Percentiles rank a stretch among this genome's conserved stretches.
Evolutionary conservation across 2,113 vertebrate genomes (phyloP).

Genomic region (Polypterus bichir): DNA sequence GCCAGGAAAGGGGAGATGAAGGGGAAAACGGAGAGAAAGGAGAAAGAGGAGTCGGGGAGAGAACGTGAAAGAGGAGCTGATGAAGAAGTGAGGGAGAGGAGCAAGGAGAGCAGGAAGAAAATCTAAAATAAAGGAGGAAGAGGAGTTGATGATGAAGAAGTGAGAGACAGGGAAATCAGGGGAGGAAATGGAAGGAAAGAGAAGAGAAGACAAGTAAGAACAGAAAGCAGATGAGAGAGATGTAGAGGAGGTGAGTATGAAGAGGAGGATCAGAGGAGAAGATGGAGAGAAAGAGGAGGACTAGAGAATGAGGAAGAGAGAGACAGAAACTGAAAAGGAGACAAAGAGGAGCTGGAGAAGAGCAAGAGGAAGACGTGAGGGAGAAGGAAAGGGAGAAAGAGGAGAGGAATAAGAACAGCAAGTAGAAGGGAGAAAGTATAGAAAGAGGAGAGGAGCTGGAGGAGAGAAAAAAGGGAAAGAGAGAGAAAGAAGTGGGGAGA

Average conservation of each 20-base stretch:
- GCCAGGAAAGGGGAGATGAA: too few species aligned
- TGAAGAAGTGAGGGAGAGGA: too few species aligned
- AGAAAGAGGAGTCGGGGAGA: too few species aligned
- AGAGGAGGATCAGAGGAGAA: not conserved
- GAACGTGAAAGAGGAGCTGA: too few species aligned
- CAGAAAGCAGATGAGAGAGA: not conserved
- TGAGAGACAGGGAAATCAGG: too few species aligned
- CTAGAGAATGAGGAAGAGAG: not conserved
- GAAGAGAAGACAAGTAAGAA: not conserved
- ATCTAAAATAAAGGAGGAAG: too few species aligned
- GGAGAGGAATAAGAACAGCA: not conserved
- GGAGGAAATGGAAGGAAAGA: not conserved
- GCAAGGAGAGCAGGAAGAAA: too few species aligned
- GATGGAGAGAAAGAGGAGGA: not conserved
- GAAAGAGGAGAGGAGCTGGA: not conserved
- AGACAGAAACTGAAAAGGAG: not conserved
- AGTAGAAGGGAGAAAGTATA: not conserved
- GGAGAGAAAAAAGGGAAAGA: not conserved
- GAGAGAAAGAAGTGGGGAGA: not conserved
- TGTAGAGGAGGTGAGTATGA: not conserved
- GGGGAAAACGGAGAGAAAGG: too few species aligned
- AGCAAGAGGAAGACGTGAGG: not conserved
- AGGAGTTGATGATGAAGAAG: too few species aligned
- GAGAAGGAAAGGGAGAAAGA: not conserved
- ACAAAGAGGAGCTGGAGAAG: not conserved